Evolutionary conservation across 2,797 vertebrate species (phyloP), one percentile per base, ranked within the genome.

Genomic region (Cryptoprocta ferox): DNA sequence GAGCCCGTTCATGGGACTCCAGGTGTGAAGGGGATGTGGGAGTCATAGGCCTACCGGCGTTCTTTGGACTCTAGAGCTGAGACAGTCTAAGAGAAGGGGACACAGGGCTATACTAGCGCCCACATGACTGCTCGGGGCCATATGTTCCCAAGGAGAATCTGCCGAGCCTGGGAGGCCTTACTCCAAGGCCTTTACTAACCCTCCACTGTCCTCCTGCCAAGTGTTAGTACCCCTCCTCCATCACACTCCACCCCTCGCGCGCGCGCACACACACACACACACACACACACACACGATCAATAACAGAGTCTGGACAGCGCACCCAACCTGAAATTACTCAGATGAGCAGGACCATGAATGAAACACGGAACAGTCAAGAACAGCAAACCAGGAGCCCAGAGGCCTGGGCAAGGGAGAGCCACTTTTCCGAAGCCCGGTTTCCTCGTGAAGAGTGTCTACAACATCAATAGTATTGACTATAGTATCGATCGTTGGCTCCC

Each of bases 31-130:
- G 45, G 9, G 63, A 37, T 15, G 3, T 37, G 7, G 26, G 26
- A 48, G 30, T 28, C 66, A 26, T 3, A 5, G 37, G 21, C 45
- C 73, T 82, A 13, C 30, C 19, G 78, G 42, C 61, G 75, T 56
- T 45, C 65, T 88, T 19, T 88, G 32, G 45, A 71, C 45, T 85
- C 83, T 11, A 68, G 83, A 96, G 50, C 42, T 18, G 13, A 89
- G 26, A 24, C 3, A 4, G 3, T 30, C 53, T 61, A 79, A 80
- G 56, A 39, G 65, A 92, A 63, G 19, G 53, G 14, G 39, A 3
- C 28, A 4, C 28, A 61, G 35, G n/a, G 39, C 30, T n/a, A 66
- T 1, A 0, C 7, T 4, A 4, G 19, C 5, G 26, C 15, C 61
- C 39, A 0, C 5, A 12, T 32, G 79, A 26, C 73, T 85, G 16